Evolutionary conservation across 2,113 vertebrate species (phyloP), one percentile per base, ranked within the genome.

Genomic region (Muscicapa adusta): DNA sequence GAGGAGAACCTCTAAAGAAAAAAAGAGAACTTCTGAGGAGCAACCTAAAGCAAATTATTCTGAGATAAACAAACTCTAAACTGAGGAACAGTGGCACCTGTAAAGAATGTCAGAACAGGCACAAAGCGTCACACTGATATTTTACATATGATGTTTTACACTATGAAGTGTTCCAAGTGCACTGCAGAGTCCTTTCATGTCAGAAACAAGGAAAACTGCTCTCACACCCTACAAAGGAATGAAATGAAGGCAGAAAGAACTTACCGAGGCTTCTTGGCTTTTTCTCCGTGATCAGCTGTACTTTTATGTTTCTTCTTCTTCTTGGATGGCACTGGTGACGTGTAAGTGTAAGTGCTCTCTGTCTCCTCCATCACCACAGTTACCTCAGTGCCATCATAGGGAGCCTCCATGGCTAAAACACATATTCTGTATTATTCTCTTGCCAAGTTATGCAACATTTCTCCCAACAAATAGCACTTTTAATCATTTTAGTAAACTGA

Each of bases 241-340:
- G 19, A 22, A 57, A 24, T 1, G 9, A 88, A 77, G 13, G 24
- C 22, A 76, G 26, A 82, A 78, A 34, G 77, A 15, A 56, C 96
- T 95, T 28, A 99, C 99, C 99, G 98, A 74, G 99, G 99, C 70
- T 99, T 99, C 97, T 99, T 99, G 50, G 98, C 96, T 95, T 98
- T 99, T 94, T 99, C 98, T 53, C 97, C 97, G 50, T 96, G 97
- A 82, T 98, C 98, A 40, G 96, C 96, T 68, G 98, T 90, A 82
- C 94, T 84, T 98, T 98, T 99, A 70, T 98, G 98, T 84, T 98
- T 98, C 91, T 98, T 99, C 91, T 98, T 99, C 97, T 99, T 99
- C 97, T 99, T 99, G 19, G 98, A 97, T 7, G 98, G 98, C 33
- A 98, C 97, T 1, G 97, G 97, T 29, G 99, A 98, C 1, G 98